Conservation (phyloP, 2,113 vertebrate genomes). For the Cyprinodon variegatus region DNA sequence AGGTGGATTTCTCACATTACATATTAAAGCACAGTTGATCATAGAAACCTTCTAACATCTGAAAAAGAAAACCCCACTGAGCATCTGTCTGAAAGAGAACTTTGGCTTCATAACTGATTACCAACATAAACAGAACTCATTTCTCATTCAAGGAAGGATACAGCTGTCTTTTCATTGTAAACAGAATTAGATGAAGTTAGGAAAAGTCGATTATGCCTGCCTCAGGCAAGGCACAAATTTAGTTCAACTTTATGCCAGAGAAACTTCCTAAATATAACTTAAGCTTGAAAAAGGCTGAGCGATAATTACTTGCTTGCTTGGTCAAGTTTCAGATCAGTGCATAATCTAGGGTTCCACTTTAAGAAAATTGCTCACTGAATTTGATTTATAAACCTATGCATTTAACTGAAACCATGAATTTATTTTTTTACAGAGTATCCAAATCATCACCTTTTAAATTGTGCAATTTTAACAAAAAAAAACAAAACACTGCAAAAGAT, state of each 20-base stretch:
- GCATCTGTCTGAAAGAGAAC: neutral
- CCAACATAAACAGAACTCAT: neutral
- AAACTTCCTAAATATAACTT: neutral
- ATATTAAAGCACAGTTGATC: neutral
- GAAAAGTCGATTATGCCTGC: neutral
- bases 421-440: neutral
- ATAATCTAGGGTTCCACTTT: neutral
- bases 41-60: neutral
- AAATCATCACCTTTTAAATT: slow-evolving; percentile 1
- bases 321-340: neutral
- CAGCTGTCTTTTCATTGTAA: neutral
- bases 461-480: neutral
- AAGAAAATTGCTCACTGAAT: neutral
- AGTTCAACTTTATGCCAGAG: neutral
- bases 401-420: slow-evolving; percentile 1
- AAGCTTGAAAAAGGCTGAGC: neutral
- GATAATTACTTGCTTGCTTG: neutral
- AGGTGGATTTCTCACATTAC: slow-evolving; percentile 9
- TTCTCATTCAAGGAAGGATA: neutral
- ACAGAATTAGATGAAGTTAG: neutral
- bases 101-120: neutral
- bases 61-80: neutral
- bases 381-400: neutral
- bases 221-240: neutral
- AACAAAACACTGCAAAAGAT: neutral